A percentile compares a stretch with the other conserved stretches of the same genome.
phyloP scores from a whole-genome alignment of 2,888 invertebrate genomes.

The Platycnemis pennipes region DNA sequence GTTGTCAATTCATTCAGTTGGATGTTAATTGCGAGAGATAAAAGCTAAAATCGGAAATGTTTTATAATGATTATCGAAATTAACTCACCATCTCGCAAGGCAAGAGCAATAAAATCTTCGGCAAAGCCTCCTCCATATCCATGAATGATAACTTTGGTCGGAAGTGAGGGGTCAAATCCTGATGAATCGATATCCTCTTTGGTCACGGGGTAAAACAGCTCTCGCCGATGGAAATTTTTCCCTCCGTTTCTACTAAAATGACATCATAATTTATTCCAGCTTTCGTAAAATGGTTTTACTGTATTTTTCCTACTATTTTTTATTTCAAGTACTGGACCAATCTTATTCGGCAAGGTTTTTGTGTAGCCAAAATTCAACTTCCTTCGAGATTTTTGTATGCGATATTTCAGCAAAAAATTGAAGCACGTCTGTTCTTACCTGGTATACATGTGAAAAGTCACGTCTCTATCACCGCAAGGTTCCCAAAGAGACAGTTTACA shows the following conservation, averaged over 20 bases:
- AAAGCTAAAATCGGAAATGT: no score
- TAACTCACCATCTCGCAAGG: constrained; percentile 28
- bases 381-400: neutral
- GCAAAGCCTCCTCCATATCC: constrained; percentile 72
- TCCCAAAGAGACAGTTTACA: constrained; percentile 77
- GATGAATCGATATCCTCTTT: constrained; percentile 26
- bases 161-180: constrained; percentile 70
- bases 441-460: constrained; percentile 77
- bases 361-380: neutral
- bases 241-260: constrained; percentile 62
- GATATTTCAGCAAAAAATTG: neutral
- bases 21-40: no score
- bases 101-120: constrained; percentile 20
- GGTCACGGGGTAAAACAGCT: constrained; percentile 40
- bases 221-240: neutral
- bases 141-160: constrained; percentile 74
- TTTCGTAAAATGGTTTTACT: no score
- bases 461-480: constrained; percentile 76
- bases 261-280: no score
- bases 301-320: no score
- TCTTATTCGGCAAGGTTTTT: no score
- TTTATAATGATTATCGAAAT: neutral
- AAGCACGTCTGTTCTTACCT: constrained; percentile 72
- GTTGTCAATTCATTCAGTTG: no score
- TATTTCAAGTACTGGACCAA: no score